Conservation (phyloP, 2,888 invertebrate species). For the Hybos culiciformis region DNA sequence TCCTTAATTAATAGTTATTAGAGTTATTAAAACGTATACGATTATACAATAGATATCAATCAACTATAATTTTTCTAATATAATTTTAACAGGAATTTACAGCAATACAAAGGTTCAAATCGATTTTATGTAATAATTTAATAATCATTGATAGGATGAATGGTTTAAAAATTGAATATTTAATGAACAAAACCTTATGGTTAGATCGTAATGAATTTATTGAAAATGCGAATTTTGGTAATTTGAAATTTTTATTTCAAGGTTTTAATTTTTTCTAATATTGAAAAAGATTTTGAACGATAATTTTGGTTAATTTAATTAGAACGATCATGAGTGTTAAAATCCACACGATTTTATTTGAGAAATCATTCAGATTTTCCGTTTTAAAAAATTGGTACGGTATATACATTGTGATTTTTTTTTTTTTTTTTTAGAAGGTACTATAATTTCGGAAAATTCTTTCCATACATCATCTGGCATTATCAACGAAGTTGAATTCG, state of each 20-base stretch:
- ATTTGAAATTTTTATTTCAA: constrained; percentile 10
- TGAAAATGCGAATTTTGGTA: constrained; percentile 34
- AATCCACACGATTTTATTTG: no score
- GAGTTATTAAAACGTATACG: no score
- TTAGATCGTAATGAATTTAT: constrained; percentile 37
- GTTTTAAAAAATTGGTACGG: no score
- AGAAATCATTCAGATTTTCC: no score
- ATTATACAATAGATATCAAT: no score
- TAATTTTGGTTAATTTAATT: no score
- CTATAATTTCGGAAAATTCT: background rate
- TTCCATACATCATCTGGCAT: background rate
- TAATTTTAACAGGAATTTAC: constrained; percentile 18
- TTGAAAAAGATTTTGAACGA: no score
- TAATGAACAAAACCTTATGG: constrained; percentile 38
- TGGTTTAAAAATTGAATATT: constrained; percentile 33
- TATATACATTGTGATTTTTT: background rate
- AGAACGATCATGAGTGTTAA: no score
- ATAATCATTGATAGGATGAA: constrained; percentile 30
- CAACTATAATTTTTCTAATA: background rate
- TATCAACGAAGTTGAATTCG: constrained; percentile 22
- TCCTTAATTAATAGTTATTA: no score
- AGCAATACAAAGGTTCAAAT: constrained; percentile 23
- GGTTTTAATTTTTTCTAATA: background rate
- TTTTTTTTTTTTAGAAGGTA: background rate
- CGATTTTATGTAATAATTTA: constrained; percentile 18